Evolutionary conservation across 2,113 vertebrate species (phyloP), one percentile per base, ranked within the genome.

Genomic region (Grantiella picta): DNA sequence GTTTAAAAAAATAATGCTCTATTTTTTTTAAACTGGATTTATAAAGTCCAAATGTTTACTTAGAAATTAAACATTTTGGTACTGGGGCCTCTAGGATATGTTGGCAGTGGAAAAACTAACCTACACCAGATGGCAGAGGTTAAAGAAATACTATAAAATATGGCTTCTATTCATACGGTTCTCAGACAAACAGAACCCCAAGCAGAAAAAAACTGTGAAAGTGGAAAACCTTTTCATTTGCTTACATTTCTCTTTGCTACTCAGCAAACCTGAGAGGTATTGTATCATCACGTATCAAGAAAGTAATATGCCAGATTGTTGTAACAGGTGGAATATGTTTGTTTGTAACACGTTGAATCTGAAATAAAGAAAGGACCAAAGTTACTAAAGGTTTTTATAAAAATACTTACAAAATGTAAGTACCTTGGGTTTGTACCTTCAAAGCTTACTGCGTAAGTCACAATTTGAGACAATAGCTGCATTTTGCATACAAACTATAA

Each of bases 131-230:
- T 97, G 97, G 97, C 96, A 97, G 96, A 97, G 97, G 97, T 97
- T 96, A 97, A 97, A 97, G 96, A 97, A 97, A 97, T 97, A 95
- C 96, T 97, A 97, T 97, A 97, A 97, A 97, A 97, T 97, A 97
- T 97, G 97, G 96, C 97, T 97, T 92, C 96, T 97, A 97, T 96
- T 97, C 96, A 96, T 97, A 96, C 95, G 92, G 95, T 96, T 97
- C 96, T 97, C 96, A 97, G 97, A 95, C 92, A 96, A 97, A 97
- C 96, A 97, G 95, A 97, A 97, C 96, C 96, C 76, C 86, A 94
- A 94, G 93, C 88, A 95, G 90, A 96, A 96, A 97, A 97, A 97
- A 97, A 78, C 97, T 97, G 97, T 97, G 96, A 97, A 97, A 96
- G 96, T 96, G 95, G 96, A 95, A 97, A 97, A 93, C 97, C 96